Percentiles rank a stretch among this genome's conserved stretches.
phyloP scores from a whole-genome alignment of 2,797 vertebrate genomes.

The Valencia hispanica region DNA sequence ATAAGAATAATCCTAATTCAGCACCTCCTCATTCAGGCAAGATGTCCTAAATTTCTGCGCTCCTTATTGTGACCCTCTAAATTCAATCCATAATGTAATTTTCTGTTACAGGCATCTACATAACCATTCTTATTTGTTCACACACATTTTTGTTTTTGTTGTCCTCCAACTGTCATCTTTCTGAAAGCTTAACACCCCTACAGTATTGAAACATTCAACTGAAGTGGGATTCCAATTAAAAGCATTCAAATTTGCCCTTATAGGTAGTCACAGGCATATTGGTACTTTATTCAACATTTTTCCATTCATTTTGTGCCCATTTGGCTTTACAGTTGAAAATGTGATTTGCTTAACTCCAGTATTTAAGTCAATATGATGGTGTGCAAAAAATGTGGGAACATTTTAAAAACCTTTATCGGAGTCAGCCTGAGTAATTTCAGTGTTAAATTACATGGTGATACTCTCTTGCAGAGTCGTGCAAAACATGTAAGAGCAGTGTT shows the following conservation, averaged over 20 bases:
- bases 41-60: neutral
- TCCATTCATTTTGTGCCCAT: neutral
- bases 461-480: neutral
- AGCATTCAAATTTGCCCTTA: neutral
- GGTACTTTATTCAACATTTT: neutral
- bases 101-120: conserved; percentile 2
- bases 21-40: no score
- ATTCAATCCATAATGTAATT: conserved; percentile 15
- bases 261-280: neutral
- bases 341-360: conserved; percentile 1
- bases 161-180: conserved; percentile 52
- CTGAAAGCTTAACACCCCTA: conserved; percentile 69
- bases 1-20: neutral
- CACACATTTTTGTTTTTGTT: no score
- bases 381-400: neutral
- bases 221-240: conserved; percentile 45
- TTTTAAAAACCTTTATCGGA: neutral
- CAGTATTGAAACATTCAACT: conserved; percentile 61
- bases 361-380: neutral
- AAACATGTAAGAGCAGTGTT: neutral
- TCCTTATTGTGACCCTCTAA: neutral
- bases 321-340: conserved; percentile 10
- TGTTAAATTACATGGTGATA: conserved; percentile 21
- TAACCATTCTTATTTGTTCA: conserved; percentile 24
- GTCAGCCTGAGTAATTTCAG: neutral